These are phyloP conservation scores for Chondrilla cf. caribensis DNA, from an alignment of 37 sponge, comb jelly and placozoan species.

Conservation along the genomic window DNA sequence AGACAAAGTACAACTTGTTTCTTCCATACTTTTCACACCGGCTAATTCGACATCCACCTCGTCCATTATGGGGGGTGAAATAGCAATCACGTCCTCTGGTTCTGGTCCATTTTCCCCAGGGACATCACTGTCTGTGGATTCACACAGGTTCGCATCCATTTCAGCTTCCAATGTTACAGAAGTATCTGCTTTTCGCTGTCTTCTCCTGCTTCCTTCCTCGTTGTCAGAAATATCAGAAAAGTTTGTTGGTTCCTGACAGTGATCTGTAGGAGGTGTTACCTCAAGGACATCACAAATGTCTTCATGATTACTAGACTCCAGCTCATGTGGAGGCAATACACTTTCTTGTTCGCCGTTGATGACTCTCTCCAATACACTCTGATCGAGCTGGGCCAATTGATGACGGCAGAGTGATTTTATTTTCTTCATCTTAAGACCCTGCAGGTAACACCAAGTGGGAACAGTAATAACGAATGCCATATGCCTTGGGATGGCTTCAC, in stretches of 20 bases:
- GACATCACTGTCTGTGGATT: neutral
- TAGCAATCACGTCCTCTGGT: neutral
- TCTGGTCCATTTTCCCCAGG: neutral
- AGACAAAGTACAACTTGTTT: neutral
- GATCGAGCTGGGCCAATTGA: conserved; percentile 28
- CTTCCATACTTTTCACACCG: neutral
- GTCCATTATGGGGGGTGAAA: neutral
- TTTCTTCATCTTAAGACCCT: conserved; percentile 57
- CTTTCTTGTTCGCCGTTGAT: neutral
- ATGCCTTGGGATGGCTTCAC: too few relatives aligned
- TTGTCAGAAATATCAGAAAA: neutral
- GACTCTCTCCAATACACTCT: neutral
- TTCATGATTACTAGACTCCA: neutral
- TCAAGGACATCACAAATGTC: neutral
- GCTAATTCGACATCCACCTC: conserved; percentile 6
- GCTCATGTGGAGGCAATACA: neutral
- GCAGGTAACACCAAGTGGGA: too few relatives aligned
- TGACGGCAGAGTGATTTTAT: conserved; percentile 55
- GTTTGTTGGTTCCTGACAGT: too few relatives aligned
- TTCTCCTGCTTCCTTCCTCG: neutral
- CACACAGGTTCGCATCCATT: neutral
- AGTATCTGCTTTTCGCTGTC: neutral
- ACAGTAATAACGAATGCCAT: too few relatives aligned
- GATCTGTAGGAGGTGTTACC: neutral
- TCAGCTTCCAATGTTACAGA: neutral